Evolutionary conservation across 2,888 invertebrate genomes (phyloP), one percentile per base, ranked within the genome.

Genomic region (Galeopsomyia nigrocyanea): DNA sequence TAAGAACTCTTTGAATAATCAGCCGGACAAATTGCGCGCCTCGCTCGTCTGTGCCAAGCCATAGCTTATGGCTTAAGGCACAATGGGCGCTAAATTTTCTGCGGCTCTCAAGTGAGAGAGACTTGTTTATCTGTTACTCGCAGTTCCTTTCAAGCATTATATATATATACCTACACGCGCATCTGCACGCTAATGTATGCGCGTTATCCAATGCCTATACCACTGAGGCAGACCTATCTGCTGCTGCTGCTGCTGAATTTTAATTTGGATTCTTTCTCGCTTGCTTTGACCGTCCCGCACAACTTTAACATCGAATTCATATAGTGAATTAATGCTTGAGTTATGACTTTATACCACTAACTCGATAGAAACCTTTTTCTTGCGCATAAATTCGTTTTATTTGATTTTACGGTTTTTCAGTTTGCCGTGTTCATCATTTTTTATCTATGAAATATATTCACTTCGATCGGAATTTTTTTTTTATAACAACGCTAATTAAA

Each of bases 1-100:
- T 68, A 68, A 74, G 10, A 72, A 70, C 65, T 67, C 65, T 39
- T 47, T 75, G 62, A 61, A 61, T 61, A 26, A 61, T 61, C 39
- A 58, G 31, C 19, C n/a, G 62, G 50, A 62, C 62, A 62, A 49
- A 49, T 62, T 51, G 50, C 46, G 39, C 22, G 26, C n/a, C 49
- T 3, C 10, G 5, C 26, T 39, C n/a, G 39, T 10, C 39, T 9
- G 7, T 1, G 47, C 60, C 1, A n/a, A n/a, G 60, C 19, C 13
- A 10, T 5, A 2, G 39, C 10, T 31, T 39, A 39, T 39, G 13
- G 39, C 39, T 39, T 39, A 3, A 16, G 22, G 22, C 39, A 67
- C 68, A 68, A 68, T 61, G 53, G 22, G 17, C 61, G 60, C 60
- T 68, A 68, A 68, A 61, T 55, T 68, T 39, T 46, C 22, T 46